Conservation (phyloP, 37 sponge, comb jelly and placozoan species). For the Diacarnus erythraeanus region DNA sequence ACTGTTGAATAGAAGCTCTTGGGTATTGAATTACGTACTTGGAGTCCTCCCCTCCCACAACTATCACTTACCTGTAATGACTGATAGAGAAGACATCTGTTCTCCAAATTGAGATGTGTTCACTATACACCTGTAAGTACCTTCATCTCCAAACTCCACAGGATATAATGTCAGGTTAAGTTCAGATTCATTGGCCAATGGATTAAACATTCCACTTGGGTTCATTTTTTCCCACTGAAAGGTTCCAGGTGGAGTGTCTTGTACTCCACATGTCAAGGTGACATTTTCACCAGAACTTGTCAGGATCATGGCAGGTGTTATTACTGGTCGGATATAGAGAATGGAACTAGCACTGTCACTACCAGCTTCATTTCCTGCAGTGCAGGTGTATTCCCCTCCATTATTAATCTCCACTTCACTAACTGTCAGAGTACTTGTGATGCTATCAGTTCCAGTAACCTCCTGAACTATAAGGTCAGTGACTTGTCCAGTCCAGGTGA, state of each 20-base stretch:
- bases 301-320: conserved; percentile 8
- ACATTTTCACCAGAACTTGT: neutral
- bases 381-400: conserved; percentile 55
- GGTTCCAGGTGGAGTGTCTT: conserved; percentile 23
- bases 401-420: neutral
- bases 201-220: neutral
- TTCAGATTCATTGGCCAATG: neutral
- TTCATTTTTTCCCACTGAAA: conserved; percentile 38
- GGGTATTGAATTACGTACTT: too few relatives aligned
- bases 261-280: conserved; percentile 42
- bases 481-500: conserved; percentile 24
- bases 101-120: conserved; percentile 5
- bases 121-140: conserved; percentile 37
- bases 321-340: conserved; percentile 29
- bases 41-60: too few relatives aligned
- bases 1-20: too few relatives aligned
- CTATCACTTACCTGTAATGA: too few relatives aligned
- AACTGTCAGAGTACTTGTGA: neutral
- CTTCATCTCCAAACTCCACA: conserved; percentile 36
- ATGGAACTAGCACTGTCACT: conserved; percentile 8
- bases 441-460: neutral
- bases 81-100: neutral
- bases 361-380: conserved; percentile 64
- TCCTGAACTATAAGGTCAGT: neutral
- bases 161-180: neutral